Percentiles rank a stretch among this genome's conserved stretches.
phyloP scores from a whole-genome alignment of 2,797 vertebrate genomes.

The Ambastaia sidthimunki region DNA sequence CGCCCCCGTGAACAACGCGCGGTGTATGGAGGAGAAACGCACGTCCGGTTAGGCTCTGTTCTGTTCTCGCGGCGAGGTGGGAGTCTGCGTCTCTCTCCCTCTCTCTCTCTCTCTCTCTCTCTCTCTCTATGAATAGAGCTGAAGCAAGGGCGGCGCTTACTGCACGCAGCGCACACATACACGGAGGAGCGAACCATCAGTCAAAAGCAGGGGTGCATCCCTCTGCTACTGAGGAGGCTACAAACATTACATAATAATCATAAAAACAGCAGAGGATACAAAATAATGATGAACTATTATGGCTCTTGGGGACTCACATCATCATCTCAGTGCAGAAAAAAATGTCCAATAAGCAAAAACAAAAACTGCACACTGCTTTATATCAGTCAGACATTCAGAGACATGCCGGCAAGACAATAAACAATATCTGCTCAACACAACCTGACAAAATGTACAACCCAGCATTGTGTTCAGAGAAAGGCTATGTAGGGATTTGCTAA shows the following conservation, averaged over 20 bases:
- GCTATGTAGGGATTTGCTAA: neutral
- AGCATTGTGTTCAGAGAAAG: neutral
- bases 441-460: neutral
- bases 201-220: constrained; percentile 29
- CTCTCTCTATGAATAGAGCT: constrained; percentile 35
- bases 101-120: constrained; percentile 41
- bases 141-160: constrained; percentile 48
- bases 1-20: constrained; percentile 70
- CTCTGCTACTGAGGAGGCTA: constrained; percentile 25
- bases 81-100: constrained; percentile 69
- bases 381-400: neutral
- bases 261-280: neutral
- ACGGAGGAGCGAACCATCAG: constrained; percentile 31
- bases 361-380: neutral
- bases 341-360: constrained; percentile 37
- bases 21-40: constrained; percentile 56
- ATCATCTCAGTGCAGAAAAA: constrained; percentile 6
- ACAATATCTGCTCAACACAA: constrained; percentile 13
- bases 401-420: neutral
- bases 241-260: constrained; percentile 36
- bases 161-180: constrained; percentile 15
- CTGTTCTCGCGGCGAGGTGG: constrained; percentile 68
- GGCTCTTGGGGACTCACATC: constrained; percentile 17
- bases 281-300: constrained; percentile 11
- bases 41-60: constrained; percentile 56